Conservation (phyloP, 1,140 invertebrate species). For the Trissolcus basalis region DNA sequence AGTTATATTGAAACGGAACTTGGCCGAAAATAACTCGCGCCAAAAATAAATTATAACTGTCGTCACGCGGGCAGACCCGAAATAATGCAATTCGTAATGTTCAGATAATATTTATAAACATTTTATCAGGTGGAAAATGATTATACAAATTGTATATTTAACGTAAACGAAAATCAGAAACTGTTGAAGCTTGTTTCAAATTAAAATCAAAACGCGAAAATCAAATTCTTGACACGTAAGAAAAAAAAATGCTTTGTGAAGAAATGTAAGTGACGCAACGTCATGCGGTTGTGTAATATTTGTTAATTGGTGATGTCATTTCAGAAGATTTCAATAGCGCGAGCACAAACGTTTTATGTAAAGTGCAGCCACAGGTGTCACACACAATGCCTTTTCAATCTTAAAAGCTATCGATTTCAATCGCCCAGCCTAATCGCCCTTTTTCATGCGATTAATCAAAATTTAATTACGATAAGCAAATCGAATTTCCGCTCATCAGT, state of each 20-base stretch:
- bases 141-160: not conserved
- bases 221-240: no score
- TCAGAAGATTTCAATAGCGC: constrained; percentile 37
- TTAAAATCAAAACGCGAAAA: no score
- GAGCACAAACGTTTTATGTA: constrained; percentile 10
- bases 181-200: no score
- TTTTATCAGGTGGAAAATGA: not conserved
- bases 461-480: not conserved
- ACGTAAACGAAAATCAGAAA: not conserved
- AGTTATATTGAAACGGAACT: constrained; percentile 32
- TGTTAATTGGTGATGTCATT: constrained; percentile 52
- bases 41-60: constrained; percentile 70
- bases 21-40: constrained; percentile 67
- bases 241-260: not conserved
- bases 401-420: not conserved
- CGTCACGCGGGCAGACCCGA: constrained; percentile 66
- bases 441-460: not conserved
- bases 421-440: not conserved
- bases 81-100: constrained; percentile 62
- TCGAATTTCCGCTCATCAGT: no score
- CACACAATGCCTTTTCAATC: constrained; percentile 15
- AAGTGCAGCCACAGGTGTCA: constrained; percentile 19
- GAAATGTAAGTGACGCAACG: constrained; percentile 20
- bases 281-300: constrained; percentile 37
- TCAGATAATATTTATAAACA: constrained; percentile 8